Base-by-base conservation (phyloP, 2,797 vertebrate species). In the Anguilla megastoma region DNA sequence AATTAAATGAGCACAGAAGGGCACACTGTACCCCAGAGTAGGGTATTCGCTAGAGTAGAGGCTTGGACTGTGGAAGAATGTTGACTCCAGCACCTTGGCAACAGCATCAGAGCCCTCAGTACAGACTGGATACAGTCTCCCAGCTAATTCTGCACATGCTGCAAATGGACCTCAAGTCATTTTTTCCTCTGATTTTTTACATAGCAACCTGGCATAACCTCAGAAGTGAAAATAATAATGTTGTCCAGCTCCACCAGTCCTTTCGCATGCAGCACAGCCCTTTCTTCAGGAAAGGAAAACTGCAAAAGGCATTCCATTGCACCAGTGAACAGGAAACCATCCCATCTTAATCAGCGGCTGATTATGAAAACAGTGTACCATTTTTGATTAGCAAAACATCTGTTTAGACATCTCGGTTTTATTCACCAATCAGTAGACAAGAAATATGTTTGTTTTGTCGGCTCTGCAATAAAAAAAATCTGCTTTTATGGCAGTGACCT, bases 141-240 rank as follows among this genome's bases (percentile, higher is more conserved):
- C 45, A 60, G 82, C 30, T 87, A 41, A 71, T 24, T 6, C 66
- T 85, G 66, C 56, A 12, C 36, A 54, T 60, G 27, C n/a, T 66
- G 14, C 74, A 89, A 54, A 83, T 87, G 84, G 90, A 80, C 21
- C 71, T 33, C 30, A 4, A 30, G 21, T 84, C 45, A 86, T 66
- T 45, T 56, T 50, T 33, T 30, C 86, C 50, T 54, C 74, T 3
- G 21, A 27, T 12, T 56, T 56, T 36, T 18, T 54, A 54, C 16
- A 36, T 63, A 76, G 48, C 69, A 3, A 50, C 18, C 85, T 85
- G 85, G 45, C 85, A 74, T 71, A 45, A 84, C 83, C 83, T 56
- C 30, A 52, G 4, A 36, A 83, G 76, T 52, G 86, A 33, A 63
- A 63, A 83, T 33, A 30, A 84, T 84, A 56, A 84, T 30, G 83